A percentile compares a stretch with the other conserved stretches of the same genome.
phyloP scores from a whole-genome alignment of 2,888 invertebrate genomes.

The Blastobasis adustella region DNA sequence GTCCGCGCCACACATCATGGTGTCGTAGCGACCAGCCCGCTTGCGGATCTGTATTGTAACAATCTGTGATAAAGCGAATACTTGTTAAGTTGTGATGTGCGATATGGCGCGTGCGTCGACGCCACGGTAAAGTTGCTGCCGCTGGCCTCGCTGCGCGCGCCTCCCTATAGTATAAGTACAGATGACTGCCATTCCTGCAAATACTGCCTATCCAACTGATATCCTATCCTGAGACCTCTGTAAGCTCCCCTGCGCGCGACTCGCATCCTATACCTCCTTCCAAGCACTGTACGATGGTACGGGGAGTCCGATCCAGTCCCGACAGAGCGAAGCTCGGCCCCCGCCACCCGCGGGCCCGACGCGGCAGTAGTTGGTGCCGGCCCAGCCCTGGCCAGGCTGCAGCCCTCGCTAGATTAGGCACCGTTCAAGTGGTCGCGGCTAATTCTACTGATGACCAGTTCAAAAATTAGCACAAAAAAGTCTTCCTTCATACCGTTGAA shows the following conservation, averaged over 20 bases:
- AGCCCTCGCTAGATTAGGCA: constrained; percentile 50
- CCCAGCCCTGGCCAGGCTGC: constrained; percentile 24
- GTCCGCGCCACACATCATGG: constrained; percentile 97
- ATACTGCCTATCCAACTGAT: constrained; percentile 55
- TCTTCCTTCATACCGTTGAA: constrained; percentile 73
- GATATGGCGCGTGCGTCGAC: constrained; percentile 60
- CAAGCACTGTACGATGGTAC: constrained; percentile 8
- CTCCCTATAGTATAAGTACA: constrained; percentile 68
- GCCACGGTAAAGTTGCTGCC: constrained; percentile 60
- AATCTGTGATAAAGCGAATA: constrained; percentile 82
- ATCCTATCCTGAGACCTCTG: constrained; percentile 36
- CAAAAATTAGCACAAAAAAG: constrained; percentile 68
- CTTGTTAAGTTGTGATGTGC: constrained; percentile 79
- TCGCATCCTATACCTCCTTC: constrained; percentile 31
- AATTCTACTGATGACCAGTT: constrained; percentile 33
- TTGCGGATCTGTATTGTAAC: constrained; percentile 67
- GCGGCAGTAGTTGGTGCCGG: constrained; percentile 40
- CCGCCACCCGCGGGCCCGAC: constrained; percentile 19
- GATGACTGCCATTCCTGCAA: constrained; percentile 61
- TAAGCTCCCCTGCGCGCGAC: constrained; percentile 39
- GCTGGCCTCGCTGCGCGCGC: constrained; percentile 59
- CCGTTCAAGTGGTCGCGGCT: constrained; percentile 42
- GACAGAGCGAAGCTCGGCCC: constrained; percentile 17
- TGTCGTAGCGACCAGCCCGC: constrained; percentile 83
- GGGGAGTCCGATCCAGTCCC: constrained; percentile 17